phyloP scores from a whole-genome alignment of 37 sponge, comb jelly and placozoan genomes.

The Axinella damicornis region DNA sequence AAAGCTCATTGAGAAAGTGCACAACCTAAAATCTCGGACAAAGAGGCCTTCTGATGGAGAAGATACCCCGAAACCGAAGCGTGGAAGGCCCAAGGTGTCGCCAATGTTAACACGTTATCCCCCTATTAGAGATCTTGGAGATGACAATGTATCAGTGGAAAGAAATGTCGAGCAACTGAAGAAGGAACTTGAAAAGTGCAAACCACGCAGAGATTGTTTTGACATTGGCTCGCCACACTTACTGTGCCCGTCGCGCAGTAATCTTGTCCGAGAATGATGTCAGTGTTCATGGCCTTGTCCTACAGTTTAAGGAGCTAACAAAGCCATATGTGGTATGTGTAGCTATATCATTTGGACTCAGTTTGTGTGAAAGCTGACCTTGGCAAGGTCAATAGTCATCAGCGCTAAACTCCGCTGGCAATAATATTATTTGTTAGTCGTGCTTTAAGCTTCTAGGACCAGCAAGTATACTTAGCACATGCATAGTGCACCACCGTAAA shows the following conservation, averaged over 20 bases:
- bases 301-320: background rate
- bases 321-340: conserved; percentile 7
- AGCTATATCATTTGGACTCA: background rate
- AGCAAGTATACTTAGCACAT: too few relatives aligned
- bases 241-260: background rate
- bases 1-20: conserved; percentile 43
- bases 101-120: conserved; percentile 27
- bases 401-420: background rate
- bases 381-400: background rate
- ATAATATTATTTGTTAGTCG: background rate
- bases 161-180: background rate
- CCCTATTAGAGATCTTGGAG: conserved; percentile 5
- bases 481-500: too few relatives aligned
- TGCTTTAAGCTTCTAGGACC: too few relatives aligned
- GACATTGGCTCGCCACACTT: background rate
- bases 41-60: conserved; percentile 20
- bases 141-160: background rate
- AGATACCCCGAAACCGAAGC: conserved; percentile 7
- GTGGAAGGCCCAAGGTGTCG: conserved; percentile 37
- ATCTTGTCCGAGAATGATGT: background rate
- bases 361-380: background rate
- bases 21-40: conserved; percentile 23
- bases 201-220: conserved; percentile 23
- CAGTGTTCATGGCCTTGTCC: background rate
- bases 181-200: conserved; percentile 26